Base-by-base conservation (phyloP, 2,888 invertebrate species). In the Lasioglossum calceatum region DNA sequence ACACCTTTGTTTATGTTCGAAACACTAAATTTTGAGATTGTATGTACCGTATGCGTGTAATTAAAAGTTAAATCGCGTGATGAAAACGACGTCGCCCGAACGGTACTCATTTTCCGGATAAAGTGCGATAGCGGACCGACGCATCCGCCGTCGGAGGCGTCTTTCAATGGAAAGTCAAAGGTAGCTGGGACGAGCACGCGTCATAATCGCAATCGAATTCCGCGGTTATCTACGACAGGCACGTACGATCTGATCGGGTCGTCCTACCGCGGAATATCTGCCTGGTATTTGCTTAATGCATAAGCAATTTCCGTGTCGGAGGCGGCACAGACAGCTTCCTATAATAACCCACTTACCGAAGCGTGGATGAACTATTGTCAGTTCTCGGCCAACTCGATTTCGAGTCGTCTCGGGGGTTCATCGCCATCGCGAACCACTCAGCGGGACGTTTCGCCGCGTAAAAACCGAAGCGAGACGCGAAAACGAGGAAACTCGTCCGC, bases 231-330 rank as follows among this genome's bases (percentile, higher is more conserved):
- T 58, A 72, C 79, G 79, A 82, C 74, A 73, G 71, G 74, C 39
- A 77, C 71, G 85, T 84, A 77, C 78, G 81, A 86, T 84, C 78
- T 70, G 82, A 78, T 84, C 76, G 80, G 78, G 44, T 75, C 76
- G 44, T 73, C 61, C 79, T 67, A 36, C 77, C 79, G 79, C 88
- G 86, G 89, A 89, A 93, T 91, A 91, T 92, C 92, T 91, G 91
- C 89, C 91, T 91, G 91, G 90, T 93, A 93, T 94, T 93, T 93
- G 93, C 93, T 93, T 93, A 94, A 93, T 93, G 93, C 93, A 94
- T 93, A 93, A 94, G 94, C 93, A 94, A 94, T 94, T 94, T 94
- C 93, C 94, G 93, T 89, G 88, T 92, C 91, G 92, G 91, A 92
- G 89, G 90, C 90, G 88, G 89, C 89, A 89, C 92, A 93, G 92